A percentile compares a stretch with the other conserved stretches of the same genome.
Evolutionary conservation across 1,140 invertebrate genomes (phyloP).

Genomic region (Caenorhabditis elegans): DNA sequence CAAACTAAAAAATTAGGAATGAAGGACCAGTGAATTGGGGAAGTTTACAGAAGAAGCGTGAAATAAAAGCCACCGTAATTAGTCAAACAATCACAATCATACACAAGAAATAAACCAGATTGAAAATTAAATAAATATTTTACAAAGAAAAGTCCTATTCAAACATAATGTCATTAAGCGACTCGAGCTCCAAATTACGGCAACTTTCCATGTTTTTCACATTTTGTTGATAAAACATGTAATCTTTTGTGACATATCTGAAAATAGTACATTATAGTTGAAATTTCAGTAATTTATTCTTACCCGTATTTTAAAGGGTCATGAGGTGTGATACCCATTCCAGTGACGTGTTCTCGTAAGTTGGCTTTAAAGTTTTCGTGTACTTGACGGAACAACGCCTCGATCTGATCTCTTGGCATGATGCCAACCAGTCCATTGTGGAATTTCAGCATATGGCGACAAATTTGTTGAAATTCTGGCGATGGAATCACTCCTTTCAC

Average conservation of each 20-base stretch:
- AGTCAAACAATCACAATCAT: not conserved
- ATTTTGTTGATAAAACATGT: conserved; percentile 91
- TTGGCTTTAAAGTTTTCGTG: conserved; percentile 84
- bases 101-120: not conserved
- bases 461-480: conserved; percentile 84
- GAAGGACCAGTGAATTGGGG: not conserved
- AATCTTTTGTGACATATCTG: conserved; percentile 85
- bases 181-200: conserved; percentile 34
- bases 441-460: conserved; percentile 82
- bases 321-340: conserved; percentile 87
- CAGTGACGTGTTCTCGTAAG: conserved; percentile 78
- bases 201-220: conserved; percentile 77
- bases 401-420: conserved; percentile 67
- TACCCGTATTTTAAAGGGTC: conserved; percentile 90
- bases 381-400: conserved; percentile 78
- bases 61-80: not conserved
- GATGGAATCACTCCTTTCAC: conserved; percentile 92
- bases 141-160: not conserved
- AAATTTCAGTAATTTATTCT: conserved; percentile 42
- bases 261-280: conserved; percentile 59
- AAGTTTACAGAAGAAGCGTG: not conserved
- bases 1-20: not conserved
- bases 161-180: conserved; percentile 42
- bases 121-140: not conserved
- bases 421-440: conserved; percentile 80